phyloP scores from a whole-genome alignment of 2,888 invertebrate genomes.

The Camptogramma bilineatum region DNA sequence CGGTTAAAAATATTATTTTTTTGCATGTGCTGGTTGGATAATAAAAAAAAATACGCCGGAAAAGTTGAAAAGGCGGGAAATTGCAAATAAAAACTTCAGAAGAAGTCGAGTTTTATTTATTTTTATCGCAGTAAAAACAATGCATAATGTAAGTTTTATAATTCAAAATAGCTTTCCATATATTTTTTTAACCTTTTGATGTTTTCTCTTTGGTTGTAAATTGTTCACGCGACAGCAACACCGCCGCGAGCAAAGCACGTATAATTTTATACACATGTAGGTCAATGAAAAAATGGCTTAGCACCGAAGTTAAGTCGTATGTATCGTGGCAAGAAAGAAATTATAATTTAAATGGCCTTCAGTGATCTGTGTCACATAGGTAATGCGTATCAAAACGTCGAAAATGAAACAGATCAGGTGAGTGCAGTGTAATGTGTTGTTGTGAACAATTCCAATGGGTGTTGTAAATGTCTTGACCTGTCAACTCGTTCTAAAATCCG shows the following conservation, averaged over 20 bases:
- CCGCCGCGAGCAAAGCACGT: slow-evolving; percentile 72
- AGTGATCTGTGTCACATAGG: slow-evolving; percentile 84
- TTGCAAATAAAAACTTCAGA: slow-evolving; percentile 36
- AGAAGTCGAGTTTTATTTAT: slow-evolving; percentile 4
- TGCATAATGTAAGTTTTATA: slow-evolving; percentile 52
- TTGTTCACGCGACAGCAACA: slow-evolving; percentile 68
- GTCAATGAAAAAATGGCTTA: slow-evolving; percentile 86
- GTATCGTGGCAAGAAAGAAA: slow-evolving; percentile 83
- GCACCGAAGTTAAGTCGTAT: slow-evolving; percentile 76
- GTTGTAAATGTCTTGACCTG: slow-evolving; percentile 80
- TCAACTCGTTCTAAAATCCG: slow-evolving; percentile 81
- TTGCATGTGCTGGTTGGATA: slow-evolving; percentile 19
- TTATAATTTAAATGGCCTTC: slow-evolving; percentile 86
- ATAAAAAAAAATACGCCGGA: slow-evolving; percentile 25
- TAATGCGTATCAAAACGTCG: slow-evolving; percentile 82
- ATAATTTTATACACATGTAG: slow-evolving; percentile 83
- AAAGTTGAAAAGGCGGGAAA: slow-evolving; percentile 41
- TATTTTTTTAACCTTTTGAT: slow-evolving; percentile 1
- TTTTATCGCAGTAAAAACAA: slow-evolving; percentile 21
- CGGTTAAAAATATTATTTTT: neutral
- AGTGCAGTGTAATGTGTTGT: slow-evolving; percentile 66
- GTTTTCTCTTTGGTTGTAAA: slow-evolving; percentile 34
- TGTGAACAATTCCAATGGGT: slow-evolving; percentile 69
- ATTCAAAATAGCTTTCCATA: slow-evolving; percentile 6
- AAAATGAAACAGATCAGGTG: slow-evolving; percentile 84